Evolutionary conservation across 2,797 vertebrate species (phyloP), one percentile per base, ranked within the genome.

Genomic region (Liparis tanakae): DNA sequence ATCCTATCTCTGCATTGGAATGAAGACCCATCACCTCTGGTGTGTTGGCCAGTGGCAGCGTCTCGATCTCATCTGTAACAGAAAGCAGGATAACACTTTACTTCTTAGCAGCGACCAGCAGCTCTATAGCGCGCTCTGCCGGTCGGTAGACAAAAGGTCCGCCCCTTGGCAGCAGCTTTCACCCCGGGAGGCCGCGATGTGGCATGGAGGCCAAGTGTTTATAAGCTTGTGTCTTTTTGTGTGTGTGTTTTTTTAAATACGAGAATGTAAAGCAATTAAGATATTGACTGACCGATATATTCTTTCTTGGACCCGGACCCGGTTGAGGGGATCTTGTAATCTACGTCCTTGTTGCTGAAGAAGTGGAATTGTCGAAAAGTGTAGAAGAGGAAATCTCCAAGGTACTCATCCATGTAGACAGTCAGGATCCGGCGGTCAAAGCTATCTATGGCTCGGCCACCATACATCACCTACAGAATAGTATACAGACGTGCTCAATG

Each of bases 341-440:
- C 93, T 5, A 97, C 93, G 0, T 96, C 95, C n/a, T 95, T 90
- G 0, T 94, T 95, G 57, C 70, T 83, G 81, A 96, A 99, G 78
- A 99, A 99, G 81, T 97, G 95, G 65, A 98, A 99, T 0, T 82
- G 84, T 59, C 96, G 96, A 79, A 97, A 98, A 0, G 95, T 96
- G 87, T 97, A 96, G 30, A 98, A 99, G 37, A 99, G 89, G 87
- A 98, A 99, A 84, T 99, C 98, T 7, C 98, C 98, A 1, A 99
- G 81, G 87, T 98, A 99, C 81, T 99, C 98, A 0, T 99, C 95
- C 97, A 99, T 98, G 88, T 99, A 99, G 72, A 93, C 87, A 0
- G 89, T 95, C 48, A 99, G 96, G 89, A 99, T 95, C 78, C 97
- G 96, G 10, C 97, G 95, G 83, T 99, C 98, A 12, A 98, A 99